Evolutionary conservation across 2,113 vertebrate species (phyloP).

Genomic region (Epinephelus cyanopodus): DNA sequence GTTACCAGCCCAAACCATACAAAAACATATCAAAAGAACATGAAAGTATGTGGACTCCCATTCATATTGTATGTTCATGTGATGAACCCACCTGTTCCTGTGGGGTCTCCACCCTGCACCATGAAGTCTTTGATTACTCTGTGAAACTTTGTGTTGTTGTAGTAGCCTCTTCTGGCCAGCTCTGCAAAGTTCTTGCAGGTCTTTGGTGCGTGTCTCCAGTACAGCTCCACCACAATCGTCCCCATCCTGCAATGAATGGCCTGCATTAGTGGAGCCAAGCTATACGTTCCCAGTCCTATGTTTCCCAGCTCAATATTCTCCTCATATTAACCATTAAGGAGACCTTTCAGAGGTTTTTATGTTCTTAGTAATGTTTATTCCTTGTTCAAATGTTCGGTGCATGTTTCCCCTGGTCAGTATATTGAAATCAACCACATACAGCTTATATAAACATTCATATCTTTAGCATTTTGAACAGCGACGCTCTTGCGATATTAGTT

Average conservation of each 20-base stretch:
- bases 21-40: neutral
- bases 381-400: no score
- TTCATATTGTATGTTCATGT: neutral
- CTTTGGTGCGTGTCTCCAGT: constrained; percentile 94
- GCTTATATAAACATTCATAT: no score
- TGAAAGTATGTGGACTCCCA: no score
- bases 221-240: constrained; percentile 89
- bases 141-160: constrained; percentile 94
- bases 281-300: neutral
- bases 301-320: neutral
- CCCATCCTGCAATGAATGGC: constrained; percentile 89
- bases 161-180: constrained; percentile 92
- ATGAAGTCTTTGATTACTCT: constrained; percentile 96
- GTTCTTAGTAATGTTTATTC: neutral
- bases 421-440: no score
- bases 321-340: neutral
- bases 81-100: constrained; percentile 89
- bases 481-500: no score
- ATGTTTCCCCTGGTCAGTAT: no score
- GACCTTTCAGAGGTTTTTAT: neutral
- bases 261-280: neutral
- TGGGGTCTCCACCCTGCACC: constrained; percentile 97
- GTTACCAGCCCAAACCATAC: no score
- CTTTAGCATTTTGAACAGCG: no score
- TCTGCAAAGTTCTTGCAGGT: constrained; percentile 97